Evolutionary conservation across 2,888 invertebrate species (phyloP).

Genomic region (Oxycera nigricornis): DNA sequence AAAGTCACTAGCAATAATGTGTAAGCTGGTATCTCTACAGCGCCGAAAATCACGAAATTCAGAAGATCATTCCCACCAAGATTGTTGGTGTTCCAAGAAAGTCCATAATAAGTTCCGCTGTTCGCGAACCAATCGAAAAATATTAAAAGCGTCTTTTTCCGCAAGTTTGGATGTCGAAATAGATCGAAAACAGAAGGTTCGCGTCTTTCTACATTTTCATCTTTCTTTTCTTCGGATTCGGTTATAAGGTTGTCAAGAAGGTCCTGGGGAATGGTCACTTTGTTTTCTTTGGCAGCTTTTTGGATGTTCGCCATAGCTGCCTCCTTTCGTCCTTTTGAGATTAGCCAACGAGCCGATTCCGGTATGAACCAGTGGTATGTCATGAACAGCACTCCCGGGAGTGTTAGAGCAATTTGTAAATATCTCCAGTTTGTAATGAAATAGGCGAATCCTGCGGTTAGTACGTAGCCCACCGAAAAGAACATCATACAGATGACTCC

Average conservation of each 20-base stretch:
- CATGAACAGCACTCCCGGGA: conserved; percentile 73
- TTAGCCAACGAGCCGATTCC: conserved; percentile 76
- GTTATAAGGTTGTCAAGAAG: conserved; percentile 65
- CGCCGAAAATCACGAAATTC: conserved; percentile 77
- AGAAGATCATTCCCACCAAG: conserved; percentile 75
- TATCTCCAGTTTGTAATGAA: conserved; percentile 73
- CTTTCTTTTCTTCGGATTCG: conserved; percentile 57
- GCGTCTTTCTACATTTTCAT: conserved; percentile 52
- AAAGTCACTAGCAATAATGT: conserved; percentile 70
- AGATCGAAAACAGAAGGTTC: conserved; percentile 67
- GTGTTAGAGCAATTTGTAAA: conserved; percentile 73
- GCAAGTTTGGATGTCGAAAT: conserved; percentile 70
- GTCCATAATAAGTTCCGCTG: conserved; percentile 78
- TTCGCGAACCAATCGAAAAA: conserved; percentile 82
- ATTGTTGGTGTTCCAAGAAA: conserved; percentile 77
- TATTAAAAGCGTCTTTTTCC: conserved; percentile 71
- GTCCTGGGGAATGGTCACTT: conserved; percentile 66
- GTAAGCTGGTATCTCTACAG: conserved; percentile 80
- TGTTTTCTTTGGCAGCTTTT: conserved; percentile 71
- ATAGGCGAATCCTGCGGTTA: conserved; percentile 73
- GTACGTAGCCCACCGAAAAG: conserved; percentile 75
- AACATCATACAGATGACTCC: conserved; percentile 78
- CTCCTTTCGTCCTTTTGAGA: conserved; percentile 68
- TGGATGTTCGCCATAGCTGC: conserved; percentile 70
- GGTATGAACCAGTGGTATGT: conserved; percentile 79